Evolutionary conservation across 2,113 vertebrate species (phyloP).

Genomic region (Clarias macrocephalus): DNA sequence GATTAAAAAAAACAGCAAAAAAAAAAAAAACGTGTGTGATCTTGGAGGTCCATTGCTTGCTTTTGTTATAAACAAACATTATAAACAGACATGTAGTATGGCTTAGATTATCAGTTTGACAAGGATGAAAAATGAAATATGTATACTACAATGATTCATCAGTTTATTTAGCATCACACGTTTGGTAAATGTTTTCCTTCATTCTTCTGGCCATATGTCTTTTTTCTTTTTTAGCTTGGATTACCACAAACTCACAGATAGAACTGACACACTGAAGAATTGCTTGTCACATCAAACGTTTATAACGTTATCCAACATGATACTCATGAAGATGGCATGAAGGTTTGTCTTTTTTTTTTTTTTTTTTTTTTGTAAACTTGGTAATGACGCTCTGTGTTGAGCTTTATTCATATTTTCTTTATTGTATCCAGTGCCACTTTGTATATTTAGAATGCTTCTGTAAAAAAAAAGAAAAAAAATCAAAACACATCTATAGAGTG

Average conservation of each 20-base stretch:
- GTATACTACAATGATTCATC: conserved; percentile 46
- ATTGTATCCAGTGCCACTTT: conserved; percentile 78
- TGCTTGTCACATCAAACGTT: conserved; percentile 15
- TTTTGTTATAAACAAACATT: conserved; percentile 75
- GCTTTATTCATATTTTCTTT: conserved; percentile 34
- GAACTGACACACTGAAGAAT: conserved; percentile 2
- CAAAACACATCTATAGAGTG: conserved; percentile 78
- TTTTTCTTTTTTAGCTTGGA: background rate
- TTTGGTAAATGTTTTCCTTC: conserved; percentile 15
- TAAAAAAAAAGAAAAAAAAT: conserved; percentile 50
- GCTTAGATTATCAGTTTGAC: conserved; percentile 67
- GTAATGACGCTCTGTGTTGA: conserved; percentile 19
- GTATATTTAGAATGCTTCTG: conserved; percentile 93
- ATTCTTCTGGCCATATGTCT: conserved; percentile 23
- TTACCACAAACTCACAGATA: conserved; percentile 26
- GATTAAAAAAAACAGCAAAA: conserved; percentile 49
- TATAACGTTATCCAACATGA: background rate
- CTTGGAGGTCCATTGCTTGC: conserved; percentile 80
- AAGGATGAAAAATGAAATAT: conserved; percentile 46
- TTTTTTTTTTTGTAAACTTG: conserved; percentile 25
- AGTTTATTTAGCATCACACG: conserved; percentile 33
- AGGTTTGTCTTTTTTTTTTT: conserved; percentile 15
- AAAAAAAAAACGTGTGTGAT: conserved; percentile 73
- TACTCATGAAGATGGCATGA: background rate
- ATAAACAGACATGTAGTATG: conserved; percentile 66